These are phyloP conservation scores for Euschistus heros DNA, from an alignment of 1,140 invertebrate species.

Conservation along the genomic window DNA sequence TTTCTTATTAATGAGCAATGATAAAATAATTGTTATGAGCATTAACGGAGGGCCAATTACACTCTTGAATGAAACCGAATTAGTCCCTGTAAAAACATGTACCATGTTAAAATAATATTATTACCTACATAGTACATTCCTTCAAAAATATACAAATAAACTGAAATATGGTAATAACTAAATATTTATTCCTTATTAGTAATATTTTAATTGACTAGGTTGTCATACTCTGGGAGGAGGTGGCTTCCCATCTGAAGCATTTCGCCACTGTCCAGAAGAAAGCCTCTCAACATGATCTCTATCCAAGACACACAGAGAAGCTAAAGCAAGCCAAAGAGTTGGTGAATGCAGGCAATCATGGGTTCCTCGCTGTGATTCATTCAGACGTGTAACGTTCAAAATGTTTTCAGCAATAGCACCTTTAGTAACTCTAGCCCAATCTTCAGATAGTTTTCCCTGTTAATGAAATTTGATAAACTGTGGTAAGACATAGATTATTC, in stretches of 20 bases:
- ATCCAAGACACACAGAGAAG: conserved; percentile 85
- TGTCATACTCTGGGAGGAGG: conserved; percentile 45
- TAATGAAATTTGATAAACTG: conserved; percentile 25
- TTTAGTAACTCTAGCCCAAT: conserved; percentile 80
- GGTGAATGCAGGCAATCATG: conserved; percentile 67
- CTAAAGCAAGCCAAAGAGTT: conserved; percentile 82
- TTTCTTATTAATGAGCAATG: too few relatives aligned
- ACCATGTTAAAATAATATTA: too few relatives aligned
- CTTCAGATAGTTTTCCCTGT: conserved; percentile 75
- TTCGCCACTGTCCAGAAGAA: conserved; percentile 58
- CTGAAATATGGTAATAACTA: background rate
- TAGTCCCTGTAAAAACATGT: too few relatives aligned
- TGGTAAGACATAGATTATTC: too few relatives aligned
- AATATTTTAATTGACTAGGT: conserved; percentile 4
- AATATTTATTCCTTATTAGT: background rate
- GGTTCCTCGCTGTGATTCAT: conserved; percentile 60
- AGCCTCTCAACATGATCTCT: conserved; percentile 80
- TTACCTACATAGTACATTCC: too few relatives aligned
- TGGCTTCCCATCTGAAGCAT: conserved; percentile 43
- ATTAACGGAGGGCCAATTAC: too few relatives aligned
- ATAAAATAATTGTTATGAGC: too few relatives aligned
- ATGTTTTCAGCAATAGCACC: conserved; percentile 85
- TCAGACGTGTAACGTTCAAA: conserved; percentile 68
- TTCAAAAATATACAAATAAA: too few relatives aligned
- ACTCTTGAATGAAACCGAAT: too few relatives aligned